Evolutionary conservation across 2,797 vertebrate species (phyloP).

Genomic region (Meriones psammophilus): DNA sequence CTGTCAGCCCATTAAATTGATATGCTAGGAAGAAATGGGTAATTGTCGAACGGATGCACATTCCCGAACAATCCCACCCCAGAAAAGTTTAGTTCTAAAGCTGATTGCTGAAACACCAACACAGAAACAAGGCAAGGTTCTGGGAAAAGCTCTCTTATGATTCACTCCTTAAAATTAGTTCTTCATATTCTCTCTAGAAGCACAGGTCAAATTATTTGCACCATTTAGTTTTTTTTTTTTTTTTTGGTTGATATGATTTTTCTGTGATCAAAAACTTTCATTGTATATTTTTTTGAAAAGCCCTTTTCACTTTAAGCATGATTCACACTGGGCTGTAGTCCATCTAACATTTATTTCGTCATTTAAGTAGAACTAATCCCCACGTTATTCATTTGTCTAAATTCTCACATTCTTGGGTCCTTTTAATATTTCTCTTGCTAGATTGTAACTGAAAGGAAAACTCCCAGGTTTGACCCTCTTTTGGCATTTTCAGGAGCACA

Average conservation of each 20-base stretch:
- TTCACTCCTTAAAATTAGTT: neutral
- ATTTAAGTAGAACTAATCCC: conserved; percentile 2
- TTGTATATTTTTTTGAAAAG: conserved; percentile 9
- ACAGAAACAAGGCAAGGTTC: neutral
- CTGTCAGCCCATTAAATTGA: neutral
- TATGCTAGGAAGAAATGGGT: neutral
- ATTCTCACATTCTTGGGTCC: neutral
- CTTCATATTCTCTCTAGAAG: neutral
- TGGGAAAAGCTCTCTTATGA: neutral
- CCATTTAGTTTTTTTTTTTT: neutral
- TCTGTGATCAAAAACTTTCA: neutral
- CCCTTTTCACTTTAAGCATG: neutral
- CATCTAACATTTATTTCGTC: conserved; percentile 17
- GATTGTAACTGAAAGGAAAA: conserved; percentile 9
- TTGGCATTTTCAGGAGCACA: neutral
- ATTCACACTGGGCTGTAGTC: neutral
- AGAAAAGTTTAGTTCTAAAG: neutral
- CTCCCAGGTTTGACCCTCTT: neutral
- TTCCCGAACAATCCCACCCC: neutral
- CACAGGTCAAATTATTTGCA: neutral
- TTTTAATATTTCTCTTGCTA: conserved; percentile 3
- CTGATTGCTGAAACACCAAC: neutral
- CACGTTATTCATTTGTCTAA: neutral
- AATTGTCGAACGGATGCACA: neutral
- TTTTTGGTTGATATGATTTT: neutral